Conservation (phyloP, 2,797 vertebrate species). For the Coracias cyanogaster region DNA sequence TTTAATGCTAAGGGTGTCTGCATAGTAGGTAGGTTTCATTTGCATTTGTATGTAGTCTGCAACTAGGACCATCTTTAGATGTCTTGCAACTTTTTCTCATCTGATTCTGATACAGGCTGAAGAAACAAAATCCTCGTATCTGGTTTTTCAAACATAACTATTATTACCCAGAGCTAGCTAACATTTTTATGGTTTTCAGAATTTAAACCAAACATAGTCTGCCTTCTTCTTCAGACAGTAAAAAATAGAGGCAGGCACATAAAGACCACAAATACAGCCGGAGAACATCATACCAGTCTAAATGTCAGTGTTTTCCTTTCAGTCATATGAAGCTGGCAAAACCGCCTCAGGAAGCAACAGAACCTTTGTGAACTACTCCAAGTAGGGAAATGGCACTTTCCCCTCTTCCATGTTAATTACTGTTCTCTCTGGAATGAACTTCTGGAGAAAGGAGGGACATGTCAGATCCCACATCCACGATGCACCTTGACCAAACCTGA, state of each 20-base stretch:
- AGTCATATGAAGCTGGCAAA: constrained; percentile 7
- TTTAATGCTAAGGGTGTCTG: not conserved
- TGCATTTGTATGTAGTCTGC: not conserved
- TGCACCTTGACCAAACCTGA: not conserved
- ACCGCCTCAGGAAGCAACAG: not conserved
- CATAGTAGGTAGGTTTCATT: not conserved
- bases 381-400: constrained; percentile 10
- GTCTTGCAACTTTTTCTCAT: not conserved
- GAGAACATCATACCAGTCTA: not conserved
- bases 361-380: not conserved
- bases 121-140: not conserved
- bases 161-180: not conserved
- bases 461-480: not conserved
- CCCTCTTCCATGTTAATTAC: not conserved
- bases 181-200: not conserved
- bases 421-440: not conserved
- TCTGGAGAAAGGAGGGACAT: not conserved
- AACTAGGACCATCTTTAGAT: not conserved
- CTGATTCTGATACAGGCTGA: not conserved
- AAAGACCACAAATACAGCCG: not conserved
- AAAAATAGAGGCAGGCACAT: not conserved
- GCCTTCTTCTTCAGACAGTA: not conserved
- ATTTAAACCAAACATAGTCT: not conserved
- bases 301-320: constrained; percentile 5
- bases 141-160: not conserved